Evolutionary conservation across 1,140 invertebrate species (phyloP).

Genomic region (Littorina saxatilis): DNA sequence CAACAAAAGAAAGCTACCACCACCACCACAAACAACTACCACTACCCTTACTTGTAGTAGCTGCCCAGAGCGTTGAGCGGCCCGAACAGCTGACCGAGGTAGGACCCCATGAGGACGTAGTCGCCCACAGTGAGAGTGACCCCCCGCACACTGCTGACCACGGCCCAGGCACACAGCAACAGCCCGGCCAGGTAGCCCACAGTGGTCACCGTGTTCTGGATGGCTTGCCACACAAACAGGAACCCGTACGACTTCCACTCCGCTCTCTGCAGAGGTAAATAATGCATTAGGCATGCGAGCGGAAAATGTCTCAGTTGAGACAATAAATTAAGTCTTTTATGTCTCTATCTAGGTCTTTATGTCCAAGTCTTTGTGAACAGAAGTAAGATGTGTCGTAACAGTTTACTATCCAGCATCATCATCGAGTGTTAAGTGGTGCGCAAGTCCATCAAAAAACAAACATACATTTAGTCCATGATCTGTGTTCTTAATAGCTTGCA

Average conservation of each 20-base stretch:
- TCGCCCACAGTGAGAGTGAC: slow-evolving; percentile 90
- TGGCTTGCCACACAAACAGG: slow-evolving; percentile 90
- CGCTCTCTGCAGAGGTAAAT: slow-evolving; percentile 82
- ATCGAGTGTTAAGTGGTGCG: no score
- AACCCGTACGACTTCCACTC: slow-evolving; percentile 92
- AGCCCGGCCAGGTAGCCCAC: slow-evolving; percentile 90
- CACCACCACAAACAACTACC: no score
- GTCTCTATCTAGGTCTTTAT: no score
- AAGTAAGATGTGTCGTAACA: no score
- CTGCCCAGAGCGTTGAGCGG: slow-evolving; percentile 99
- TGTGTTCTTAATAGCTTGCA: no score
- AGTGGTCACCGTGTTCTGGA: slow-evolving; percentile 94
- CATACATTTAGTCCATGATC: no score
- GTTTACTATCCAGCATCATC: no score
- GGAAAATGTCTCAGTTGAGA: background rate
- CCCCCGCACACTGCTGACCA: slow-evolving; percentile 75
- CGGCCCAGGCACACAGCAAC: slow-evolving; percentile 87
- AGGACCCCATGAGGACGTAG: slow-evolving; percentile 96
- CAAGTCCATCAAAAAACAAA: no score
- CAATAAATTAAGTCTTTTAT: no score
- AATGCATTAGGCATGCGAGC: background rate
- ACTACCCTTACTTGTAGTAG: slow-evolving; percentile 88
- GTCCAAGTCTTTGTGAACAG: no score
- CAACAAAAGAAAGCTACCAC: background rate
- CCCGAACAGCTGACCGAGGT: slow-evolving; percentile 95